A percentile compares a stretch with the other conserved stretches of the same genome.
These are phyloP conservation scores for Pseudorasbora parva DNA, from an alignment of 2,113 vertebrate species.

Conservation along the genomic window DNA sequence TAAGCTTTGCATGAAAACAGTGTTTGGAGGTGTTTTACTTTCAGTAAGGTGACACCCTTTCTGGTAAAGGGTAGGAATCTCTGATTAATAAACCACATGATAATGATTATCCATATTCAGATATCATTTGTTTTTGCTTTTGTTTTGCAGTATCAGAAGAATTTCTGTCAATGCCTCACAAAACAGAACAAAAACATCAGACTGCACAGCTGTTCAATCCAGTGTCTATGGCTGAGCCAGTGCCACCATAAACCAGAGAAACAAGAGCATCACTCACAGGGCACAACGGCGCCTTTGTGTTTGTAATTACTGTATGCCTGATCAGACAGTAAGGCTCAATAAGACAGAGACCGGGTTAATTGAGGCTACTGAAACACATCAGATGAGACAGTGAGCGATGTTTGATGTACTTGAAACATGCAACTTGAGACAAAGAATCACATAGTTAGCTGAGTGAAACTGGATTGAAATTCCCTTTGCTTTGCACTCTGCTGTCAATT, in stretches of 20 bases:
- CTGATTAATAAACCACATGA: no score
- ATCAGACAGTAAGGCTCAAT: constrained; percentile 34
- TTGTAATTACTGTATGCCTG: constrained; percentile 20
- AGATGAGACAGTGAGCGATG: background rate
- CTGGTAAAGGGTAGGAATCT: no score
- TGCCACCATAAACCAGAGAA: constrained; percentile 2
- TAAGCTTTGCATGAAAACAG: no score
- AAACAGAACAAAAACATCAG: constrained; percentile 32
- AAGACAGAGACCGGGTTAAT: constrained; percentile 38
- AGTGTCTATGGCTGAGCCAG: background rate
- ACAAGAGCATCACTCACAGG: constrained; percentile 21
- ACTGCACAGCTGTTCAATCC: constrained; percentile 7
- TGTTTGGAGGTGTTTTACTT: no score
- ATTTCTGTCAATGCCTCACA: background rate
- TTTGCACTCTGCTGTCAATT: background rate
- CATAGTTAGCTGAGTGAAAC: background rate
- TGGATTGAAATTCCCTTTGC: background rate
- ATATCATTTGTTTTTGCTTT: background rate
- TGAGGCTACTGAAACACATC: constrained; percentile 27
- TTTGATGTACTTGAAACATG: constrained; percentile 31
- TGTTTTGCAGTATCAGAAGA: background rate
- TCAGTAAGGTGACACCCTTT: no score
- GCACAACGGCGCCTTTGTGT: background rate
- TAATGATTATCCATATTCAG: no score
- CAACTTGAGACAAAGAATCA: constrained; percentile 8